A percentile compares a stretch with the other conserved stretches of the same genome.
These are phyloP conservation scores for Stigmatopora argus DNA, from an alignment of 2,113 vertebrate genomes.

Conservation along the genomic window DNA sequence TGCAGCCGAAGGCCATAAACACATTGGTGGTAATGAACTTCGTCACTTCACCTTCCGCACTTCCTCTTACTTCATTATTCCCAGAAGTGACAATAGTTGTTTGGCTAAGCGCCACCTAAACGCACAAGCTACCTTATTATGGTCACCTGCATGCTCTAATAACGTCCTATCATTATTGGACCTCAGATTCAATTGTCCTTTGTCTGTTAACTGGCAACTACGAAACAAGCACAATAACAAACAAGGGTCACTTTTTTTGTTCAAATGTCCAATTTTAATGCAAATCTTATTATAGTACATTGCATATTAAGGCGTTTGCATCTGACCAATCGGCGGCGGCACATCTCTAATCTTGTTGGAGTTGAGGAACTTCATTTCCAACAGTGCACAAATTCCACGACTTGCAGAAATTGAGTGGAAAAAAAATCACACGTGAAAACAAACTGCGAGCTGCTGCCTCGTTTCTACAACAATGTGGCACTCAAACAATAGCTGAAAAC, in stretches of 20 bases:
- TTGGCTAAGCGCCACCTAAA: neutral
- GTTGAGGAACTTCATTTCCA: too few species aligned
- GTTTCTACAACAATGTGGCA: neutral
- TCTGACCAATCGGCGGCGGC: too few species aligned
- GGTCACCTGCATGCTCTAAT: neutral
- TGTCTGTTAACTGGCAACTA: neutral
- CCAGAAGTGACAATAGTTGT: constrained; percentile 21
- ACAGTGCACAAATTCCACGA: too few species aligned
- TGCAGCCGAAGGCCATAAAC: constrained; percentile 3
- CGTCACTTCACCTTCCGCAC: constrained; percentile 4
- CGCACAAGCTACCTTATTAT: neutral
- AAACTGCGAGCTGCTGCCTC: constrained; percentile 2
- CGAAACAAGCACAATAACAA: too few species aligned
- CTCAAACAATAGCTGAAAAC: constrained; percentile 8
- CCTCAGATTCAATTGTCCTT: neutral
- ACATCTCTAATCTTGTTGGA: too few species aligned
- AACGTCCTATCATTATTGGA: neutral
- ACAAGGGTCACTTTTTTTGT: too few species aligned
- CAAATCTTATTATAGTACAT: too few species aligned
- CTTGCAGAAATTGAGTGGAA: neutral
- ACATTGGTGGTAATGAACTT: neutral
- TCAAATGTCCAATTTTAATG: too few species aligned
- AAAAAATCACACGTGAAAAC: too few species aligned
- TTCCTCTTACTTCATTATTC: constrained; percentile 29
- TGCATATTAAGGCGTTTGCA: too few species aligned